These are phyloP conservation scores for Otis tarda DNA, from an alignment of 2,113 vertebrate species.

Conservation along the genomic window DNA sequence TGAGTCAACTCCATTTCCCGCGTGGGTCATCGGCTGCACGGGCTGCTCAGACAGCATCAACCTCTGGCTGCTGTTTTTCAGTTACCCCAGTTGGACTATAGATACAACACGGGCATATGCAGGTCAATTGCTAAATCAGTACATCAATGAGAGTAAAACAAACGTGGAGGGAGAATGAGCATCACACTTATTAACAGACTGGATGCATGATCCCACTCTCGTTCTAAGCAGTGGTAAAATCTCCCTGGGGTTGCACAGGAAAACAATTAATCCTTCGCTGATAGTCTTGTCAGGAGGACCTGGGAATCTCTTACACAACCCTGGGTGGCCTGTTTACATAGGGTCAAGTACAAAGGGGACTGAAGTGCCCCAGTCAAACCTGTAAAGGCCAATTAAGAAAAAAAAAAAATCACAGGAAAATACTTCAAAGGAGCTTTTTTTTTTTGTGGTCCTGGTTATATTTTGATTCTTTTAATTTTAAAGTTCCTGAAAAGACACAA, in stretches of 20 bases:
- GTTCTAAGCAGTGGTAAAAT: background rate
- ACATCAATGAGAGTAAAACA: background rate
- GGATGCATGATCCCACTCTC: background rate
- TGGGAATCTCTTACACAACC: slow-evolving; percentile 9
- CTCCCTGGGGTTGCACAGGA: background rate
- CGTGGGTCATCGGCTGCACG: background rate
- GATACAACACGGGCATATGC: background rate
- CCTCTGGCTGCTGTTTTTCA: background rate
- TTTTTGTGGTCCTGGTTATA: background rate
- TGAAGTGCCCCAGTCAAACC: slow-evolving; percentile 5
- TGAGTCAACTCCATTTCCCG: background rate
- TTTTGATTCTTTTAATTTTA: slow-evolving; percentile 9
- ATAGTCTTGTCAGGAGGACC: slow-evolving; percentile 41
- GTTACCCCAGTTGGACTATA: background rate
- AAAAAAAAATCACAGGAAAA: background rate
- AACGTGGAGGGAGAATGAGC: background rate
- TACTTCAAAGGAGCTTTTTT: slow-evolving; percentile 11
- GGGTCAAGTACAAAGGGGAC: slow-evolving; percentile 49
- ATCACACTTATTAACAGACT: background rate
- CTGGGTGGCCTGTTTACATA: slow-evolving; percentile 63
- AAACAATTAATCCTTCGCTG: slow-evolving; percentile 51
- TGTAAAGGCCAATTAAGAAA: background rate
- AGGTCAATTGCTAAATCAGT: slow-evolving; percentile 13
- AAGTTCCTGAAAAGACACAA: slow-evolving; percentile 24
- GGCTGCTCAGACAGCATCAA: background rate